Conservation (phyloP, 2,888 invertebrate genomes). For the Lycia hirtaria region DNA sequence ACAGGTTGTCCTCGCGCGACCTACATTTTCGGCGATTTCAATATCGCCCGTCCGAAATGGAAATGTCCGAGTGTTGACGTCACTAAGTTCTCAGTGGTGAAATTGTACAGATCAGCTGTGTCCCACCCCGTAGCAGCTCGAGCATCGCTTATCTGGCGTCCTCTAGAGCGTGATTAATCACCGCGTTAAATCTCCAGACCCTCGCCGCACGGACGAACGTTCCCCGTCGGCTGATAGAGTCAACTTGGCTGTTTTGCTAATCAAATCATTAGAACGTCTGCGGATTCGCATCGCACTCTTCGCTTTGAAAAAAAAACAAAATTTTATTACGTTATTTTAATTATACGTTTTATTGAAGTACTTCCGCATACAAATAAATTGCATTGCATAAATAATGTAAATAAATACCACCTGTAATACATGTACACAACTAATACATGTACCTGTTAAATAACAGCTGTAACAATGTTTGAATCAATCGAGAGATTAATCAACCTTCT, state of each 20-base stretch:
- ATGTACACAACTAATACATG: too few relatives aligned
- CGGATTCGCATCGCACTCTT: constrained; percentile 11
- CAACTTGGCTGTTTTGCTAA: constrained; percentile 43
- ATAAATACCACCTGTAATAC: too few relatives aligned
- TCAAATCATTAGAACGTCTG: constrained; percentile 27
- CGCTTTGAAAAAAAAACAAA: constrained; percentile 25
- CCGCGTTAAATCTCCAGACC: constrained; percentile 66
- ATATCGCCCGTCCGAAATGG: constrained; percentile 3
- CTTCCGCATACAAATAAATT: constrained; percentile 24
- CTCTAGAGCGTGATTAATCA: constrained; percentile 75
- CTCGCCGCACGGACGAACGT: constrained; percentile 57
- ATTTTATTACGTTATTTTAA: constrained; percentile 14
- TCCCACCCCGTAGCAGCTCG: constrained; percentile 39
- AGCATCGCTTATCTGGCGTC: constrained; percentile 68
- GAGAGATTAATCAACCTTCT: constrained; percentile 38
- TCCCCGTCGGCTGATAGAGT: constrained; percentile 56
- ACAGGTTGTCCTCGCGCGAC: constrained; percentile 7
- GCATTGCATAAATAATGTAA: constrained; percentile 12
- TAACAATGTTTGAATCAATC: constrained; percentile 31
- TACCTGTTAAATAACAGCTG: constrained; percentile 22
- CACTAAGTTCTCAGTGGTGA: constrained; percentile 48
- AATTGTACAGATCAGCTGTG: constrained; percentile 61
- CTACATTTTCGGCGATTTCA: constrained; percentile 5
- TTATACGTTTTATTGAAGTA: constrained; percentile 1
- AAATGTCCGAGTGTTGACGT: constrained; percentile 35